phyloP scores from a whole-genome alignment of 2,888 invertebrate species.

The Athalia cordata region DNA sequence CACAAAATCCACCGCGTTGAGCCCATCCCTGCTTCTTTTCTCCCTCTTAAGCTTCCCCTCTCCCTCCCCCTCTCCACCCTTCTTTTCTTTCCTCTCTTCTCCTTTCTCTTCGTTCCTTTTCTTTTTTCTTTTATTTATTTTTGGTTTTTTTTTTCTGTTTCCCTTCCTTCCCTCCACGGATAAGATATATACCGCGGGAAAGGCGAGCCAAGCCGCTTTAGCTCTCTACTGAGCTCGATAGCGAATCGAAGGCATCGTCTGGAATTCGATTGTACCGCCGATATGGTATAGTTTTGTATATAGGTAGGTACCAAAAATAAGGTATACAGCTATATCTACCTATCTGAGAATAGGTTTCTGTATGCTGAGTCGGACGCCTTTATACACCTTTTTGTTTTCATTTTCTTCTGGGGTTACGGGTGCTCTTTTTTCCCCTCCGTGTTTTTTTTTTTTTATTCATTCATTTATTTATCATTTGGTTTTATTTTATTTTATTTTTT shows the following conservation, averaged over 20 bases:
- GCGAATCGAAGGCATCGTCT: conserved; percentile 33
- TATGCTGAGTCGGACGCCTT: conserved; percentile 12
- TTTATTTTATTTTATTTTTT: background rate
- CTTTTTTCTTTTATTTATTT: too few relatives aligned
- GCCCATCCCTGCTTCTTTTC: conserved; percentile 29
- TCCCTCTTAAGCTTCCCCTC: background rate
- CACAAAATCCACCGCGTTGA: conserved; percentile 34
- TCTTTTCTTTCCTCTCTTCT: background rate
- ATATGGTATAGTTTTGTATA: conserved; percentile 14
- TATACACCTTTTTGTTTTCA: background rate
- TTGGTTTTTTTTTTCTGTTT: background rate
- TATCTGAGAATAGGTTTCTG: conserved; percentile 37
- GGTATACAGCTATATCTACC: conserved; percentile 25
- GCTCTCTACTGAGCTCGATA: conserved; percentile 14
- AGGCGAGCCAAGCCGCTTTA: conserved; percentile 30
- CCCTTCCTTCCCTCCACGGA: conserved; percentile 4
- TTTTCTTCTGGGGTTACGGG: background rate
- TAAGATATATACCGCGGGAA: background rate
- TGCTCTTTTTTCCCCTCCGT: background rate
- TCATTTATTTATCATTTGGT: background rate
- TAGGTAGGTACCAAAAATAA: too few relatives aligned
- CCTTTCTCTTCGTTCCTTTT: too few relatives aligned
- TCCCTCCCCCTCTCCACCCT: conserved; percentile 6
- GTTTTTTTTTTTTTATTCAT: background rate
- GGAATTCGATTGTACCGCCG: conserved; percentile 41